Base-by-base conservation (phyloP, 2,888 invertebrate genomes). In the Sminthurinus aureus region DNA sequence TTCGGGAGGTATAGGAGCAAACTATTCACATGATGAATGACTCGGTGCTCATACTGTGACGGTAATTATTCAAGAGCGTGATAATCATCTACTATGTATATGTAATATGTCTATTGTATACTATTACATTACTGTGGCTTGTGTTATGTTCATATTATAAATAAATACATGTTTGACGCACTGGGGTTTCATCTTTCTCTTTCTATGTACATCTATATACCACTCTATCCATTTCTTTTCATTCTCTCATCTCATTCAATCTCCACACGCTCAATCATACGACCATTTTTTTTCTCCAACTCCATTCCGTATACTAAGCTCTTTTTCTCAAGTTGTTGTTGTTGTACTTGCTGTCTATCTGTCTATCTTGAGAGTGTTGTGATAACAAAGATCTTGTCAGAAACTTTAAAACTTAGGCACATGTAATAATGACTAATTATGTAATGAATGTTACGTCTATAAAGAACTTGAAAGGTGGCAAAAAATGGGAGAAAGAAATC, bases 51-150 rank as follows among this genome's bases (percentile, higher is more conserved):
- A 84, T 81, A 83, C 84, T 84, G 84, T 77, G 85, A 84, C 81
- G 84, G 83, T 85, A 85, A 85, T 85, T 85, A 85, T 85, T 85
- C 79, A 80, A 71, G 84, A 84, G 83, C 81, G 79, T 82, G 84
- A 85, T 85, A 84, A 85, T 85, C 79, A 85, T 84, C 84, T 81
- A 64, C 24, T 38, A 38, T 38, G 38, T 38, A 38, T 38, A 38
- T 38, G 38, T 38, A 38, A 38, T 38, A 22, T 80, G 81, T 81
- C 58, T 81, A 74, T 74, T 81, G 66, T 80, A 73, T 51, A 80
- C 71, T 52, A 38, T 38, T 38, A 80, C 71, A 80, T 81, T 81
- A 75, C 74, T 38, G 64, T 52, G 20, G 58, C 66, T 66, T 78
- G 24, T 78, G n/a, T 66, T 38, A 6, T 38, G 38, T 38, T 38